Base-by-base conservation (phyloP, 2,797 vertebrate genomes). In the Scolopax rusticola region DNA sequence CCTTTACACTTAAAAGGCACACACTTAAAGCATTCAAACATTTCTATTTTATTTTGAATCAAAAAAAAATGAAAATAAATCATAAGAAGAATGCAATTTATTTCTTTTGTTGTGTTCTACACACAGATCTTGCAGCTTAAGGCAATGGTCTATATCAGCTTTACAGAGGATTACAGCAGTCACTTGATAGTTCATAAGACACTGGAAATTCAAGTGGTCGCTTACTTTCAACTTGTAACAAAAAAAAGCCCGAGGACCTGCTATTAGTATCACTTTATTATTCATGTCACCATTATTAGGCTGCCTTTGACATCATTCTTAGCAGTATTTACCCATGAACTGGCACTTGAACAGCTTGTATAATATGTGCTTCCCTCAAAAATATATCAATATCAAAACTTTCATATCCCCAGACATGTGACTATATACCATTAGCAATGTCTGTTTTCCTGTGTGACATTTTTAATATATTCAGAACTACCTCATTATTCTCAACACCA, bases 81-180 rank as follows among this genome's bases (percentile, higher is more conserved):
- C 38, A 4, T 43, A 59, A 38, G 30, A 81, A 75, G 41, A 76
- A 90, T 25, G 8, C 25, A 38, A 67, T 61, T 68, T 50, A 83
- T 87, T 27, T 88, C 7, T 82, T 94, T 17, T 70, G 10, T 18
- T 74, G 13, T 73, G 12, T 73, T 92, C 56, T 77, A 36, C 73
- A 89, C 81, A 74, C 32, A 83, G 81, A 61, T 40, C 27, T 82
- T 57, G 11, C 78, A 80, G 53, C 71, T 89, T 40, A 82, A 91
- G 89, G 84, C 64, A 83, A 74, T 28, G 76, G 74, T 83, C 87
- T 95, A 7, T 87, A 87, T 87, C 68, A 89, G 48, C 81, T 91
- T 94, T 91, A 67, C 24, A 84, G 24, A 78, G 59, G 60, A 91
- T 91, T 95, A 80, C 41, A 90, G 36, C 18, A 68, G 65, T 77